Base-by-base conservation (phyloP, 2,113 vertebrate species). In the Hippolais icterina region DNA sequence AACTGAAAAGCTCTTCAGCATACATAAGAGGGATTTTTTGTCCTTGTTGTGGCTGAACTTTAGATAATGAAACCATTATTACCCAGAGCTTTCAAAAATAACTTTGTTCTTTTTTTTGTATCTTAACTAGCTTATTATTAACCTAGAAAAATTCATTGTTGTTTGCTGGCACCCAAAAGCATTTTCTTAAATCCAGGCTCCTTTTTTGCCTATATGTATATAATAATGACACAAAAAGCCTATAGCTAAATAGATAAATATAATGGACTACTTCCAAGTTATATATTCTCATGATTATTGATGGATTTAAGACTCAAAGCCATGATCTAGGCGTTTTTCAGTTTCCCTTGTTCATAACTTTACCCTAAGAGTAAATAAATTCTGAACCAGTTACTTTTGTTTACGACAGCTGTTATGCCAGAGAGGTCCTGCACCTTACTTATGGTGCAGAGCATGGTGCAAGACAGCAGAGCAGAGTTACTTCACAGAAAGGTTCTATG, bases 41-140 rank as follows among this genome's bases (percentile, higher is more conserved):
- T 82, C 88, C 83, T 93, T 91, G 47, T 87, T 96, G 77, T 89
- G 69, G 89, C 79, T 90, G 90, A 96, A 83, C 49, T 87, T 97
- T 93, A 95, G 90, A 92, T 97, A 96, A 94, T 91, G 91, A 91
- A 97, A 93, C 60, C 44, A 68, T 79, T 93, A 82, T 25, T 66
- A 75, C 12, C 37, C 74, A 64, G 35, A 69, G 70, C 61, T 95
- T 96, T 95, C 49, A 90, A 94, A 95, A 96, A 92, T 41, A 83
- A 83, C 33, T 91, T 87, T 86, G 56, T 35, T 87, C n/a, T 50
- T 59, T 84, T 84, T 88, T 77, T 85, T 63, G 7, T 80, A 78
- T 93, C 37, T 79, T 95, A 56, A 56, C 7, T 71, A 75, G 54
- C 13, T 91, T 91, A 72, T 80, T 94, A 87, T 84, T 94, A 83